A percentile compares a stretch with the other conserved stretches of the same genome.
Evolutionary conservation across 2,888 invertebrate genomes (phyloP).

Genomic region (Scaptomyza flava): DNA sequence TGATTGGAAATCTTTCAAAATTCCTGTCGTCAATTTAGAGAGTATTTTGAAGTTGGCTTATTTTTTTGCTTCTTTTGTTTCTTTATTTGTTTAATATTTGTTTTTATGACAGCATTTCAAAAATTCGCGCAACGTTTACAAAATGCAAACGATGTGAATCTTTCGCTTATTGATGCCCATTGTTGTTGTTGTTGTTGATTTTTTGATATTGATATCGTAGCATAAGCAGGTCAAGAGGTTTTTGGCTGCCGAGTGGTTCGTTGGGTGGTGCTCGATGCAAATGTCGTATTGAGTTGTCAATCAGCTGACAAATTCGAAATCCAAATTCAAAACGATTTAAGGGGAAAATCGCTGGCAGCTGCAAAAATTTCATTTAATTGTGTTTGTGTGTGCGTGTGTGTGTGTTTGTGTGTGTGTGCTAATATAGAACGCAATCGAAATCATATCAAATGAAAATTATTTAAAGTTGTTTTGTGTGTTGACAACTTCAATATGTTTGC

Average conservation of each 20-base stretch:
- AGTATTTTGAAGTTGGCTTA: not conserved
- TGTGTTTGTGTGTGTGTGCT: conserved; percentile 46
- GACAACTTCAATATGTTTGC: conserved; percentile 80
- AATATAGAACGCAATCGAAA: conserved; percentile 77
- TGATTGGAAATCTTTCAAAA: too few species aligned
- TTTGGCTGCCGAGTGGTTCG: not conserved
- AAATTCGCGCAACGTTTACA: conserved; percentile 55
- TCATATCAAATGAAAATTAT: conserved; percentile 81
- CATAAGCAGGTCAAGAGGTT: conserved; percentile 54
- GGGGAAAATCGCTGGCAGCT: not conserved
- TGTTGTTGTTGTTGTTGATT: conserved; percentile 14
- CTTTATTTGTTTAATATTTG: conserved; percentile 5
- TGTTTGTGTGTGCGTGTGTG: not conserved
- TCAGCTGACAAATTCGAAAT: conserved; percentile 52
- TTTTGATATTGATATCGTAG: conserved; percentile 9
- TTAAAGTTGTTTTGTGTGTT: conserved; percentile 71
- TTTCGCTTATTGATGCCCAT: conserved; percentile 27
- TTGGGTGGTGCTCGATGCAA: conserved; percentile 28
- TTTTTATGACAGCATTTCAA: conserved; percentile 57
- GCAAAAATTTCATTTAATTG: not conserved
- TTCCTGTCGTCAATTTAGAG: not conserved
- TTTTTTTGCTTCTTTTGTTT: not conserved
- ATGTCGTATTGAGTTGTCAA: conserved; percentile 57
- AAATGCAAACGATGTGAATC: conserved; percentile 47
- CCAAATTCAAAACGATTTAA: conserved; percentile 40